Conservation (phyloP, 2,797 vertebrate genomes). For the Uromys caudimaculatus region DNA sequence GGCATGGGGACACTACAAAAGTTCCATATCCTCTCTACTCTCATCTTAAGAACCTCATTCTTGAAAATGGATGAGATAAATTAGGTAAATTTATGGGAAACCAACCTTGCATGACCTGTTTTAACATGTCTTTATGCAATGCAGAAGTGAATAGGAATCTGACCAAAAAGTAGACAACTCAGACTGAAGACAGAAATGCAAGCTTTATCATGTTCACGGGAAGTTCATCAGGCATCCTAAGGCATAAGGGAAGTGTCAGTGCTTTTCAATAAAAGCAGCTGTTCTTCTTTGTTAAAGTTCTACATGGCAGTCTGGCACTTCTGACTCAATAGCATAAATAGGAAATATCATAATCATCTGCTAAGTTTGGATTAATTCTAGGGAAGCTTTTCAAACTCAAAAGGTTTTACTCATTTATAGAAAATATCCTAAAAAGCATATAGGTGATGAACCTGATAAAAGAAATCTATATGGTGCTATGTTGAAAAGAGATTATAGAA, state of each 20-base stretch:
- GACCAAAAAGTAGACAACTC: background rate
- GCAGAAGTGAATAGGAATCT: background rate
- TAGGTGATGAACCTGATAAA: background rate
- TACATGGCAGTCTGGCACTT: background rate
- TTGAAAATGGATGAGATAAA: background rate
- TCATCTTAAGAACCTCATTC: background rate
- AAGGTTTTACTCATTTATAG: background rate
- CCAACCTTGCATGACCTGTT: background rate
- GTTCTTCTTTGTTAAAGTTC: background rate
- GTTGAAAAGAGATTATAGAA: no score
- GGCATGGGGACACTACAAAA: background rate
- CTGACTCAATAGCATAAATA: background rate
- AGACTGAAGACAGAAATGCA: background rate
- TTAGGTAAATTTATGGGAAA: background rate
- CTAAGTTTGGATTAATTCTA: background rate
- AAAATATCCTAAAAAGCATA: no score
- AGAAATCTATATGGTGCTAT: background rate
- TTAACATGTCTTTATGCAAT: background rate
- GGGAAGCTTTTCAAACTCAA: background rate
- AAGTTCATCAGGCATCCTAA: background rate
- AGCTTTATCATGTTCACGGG: background rate
- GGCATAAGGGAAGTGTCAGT: background rate
- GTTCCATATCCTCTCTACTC: no score
- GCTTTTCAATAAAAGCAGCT: background rate
- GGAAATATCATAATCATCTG: background rate